A percentile compares a stretch with the other conserved stretches of the same genome.
Evolutionary conservation across 1,140 invertebrate genomes (phyloP).

Genomic region (Brachionus asplanchnoidis): DNA sequence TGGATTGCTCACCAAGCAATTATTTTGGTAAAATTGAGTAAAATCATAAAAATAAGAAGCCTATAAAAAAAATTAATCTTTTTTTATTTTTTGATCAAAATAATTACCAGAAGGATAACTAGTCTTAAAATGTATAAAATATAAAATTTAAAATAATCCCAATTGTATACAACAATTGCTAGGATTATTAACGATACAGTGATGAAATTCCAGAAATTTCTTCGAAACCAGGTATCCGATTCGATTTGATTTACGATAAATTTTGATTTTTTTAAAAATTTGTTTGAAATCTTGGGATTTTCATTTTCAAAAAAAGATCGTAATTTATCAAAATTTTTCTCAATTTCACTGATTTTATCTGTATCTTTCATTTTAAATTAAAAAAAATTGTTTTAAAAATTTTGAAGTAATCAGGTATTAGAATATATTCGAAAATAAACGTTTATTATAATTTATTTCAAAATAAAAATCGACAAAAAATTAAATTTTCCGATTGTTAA

Average conservation of each 20-base stretch:
- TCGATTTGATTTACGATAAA: background rate
- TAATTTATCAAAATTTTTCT: background rate
- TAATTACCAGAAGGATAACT: background rate
- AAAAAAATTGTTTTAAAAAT: background rate
- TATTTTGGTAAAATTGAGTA: conserved; percentile 5
- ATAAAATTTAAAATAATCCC: background rate
- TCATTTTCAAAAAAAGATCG: background rate
- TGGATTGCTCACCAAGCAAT: conserved; percentile 11
- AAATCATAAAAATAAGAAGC: conserved; percentile 23
- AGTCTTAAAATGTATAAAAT: background rate
- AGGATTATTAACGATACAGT: background rate
- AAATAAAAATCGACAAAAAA: background rate
- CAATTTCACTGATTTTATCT: background rate
- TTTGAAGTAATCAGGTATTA: background rate
- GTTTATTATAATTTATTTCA: background rate
- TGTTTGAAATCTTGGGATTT: background rate
- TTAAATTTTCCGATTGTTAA: background rate
- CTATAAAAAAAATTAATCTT: background rate
- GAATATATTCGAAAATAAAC: background rate
- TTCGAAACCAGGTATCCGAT: background rate
- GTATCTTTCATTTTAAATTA: background rate
- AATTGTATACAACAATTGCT: background rate
- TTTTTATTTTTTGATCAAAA: background rate
- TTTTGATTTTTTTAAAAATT: background rate
- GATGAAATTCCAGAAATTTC: background rate